These are phyloP conservation scores for Cyphomyrmex costatus DNA, from an alignment of 1,140 invertebrate species.

Conservation along the genomic window DNA sequence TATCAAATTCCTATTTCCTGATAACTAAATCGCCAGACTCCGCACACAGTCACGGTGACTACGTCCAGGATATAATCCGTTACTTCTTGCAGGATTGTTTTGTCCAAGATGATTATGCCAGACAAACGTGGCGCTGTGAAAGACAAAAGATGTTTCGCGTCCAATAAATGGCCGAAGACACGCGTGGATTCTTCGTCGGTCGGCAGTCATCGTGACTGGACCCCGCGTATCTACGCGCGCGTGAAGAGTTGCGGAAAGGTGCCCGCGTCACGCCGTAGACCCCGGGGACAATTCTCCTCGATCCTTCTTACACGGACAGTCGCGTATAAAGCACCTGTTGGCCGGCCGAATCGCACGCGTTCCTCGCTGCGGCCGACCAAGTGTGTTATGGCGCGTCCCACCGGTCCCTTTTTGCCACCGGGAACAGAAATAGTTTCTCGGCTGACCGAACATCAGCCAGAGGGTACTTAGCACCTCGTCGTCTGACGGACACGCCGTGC, in stretches of 20 bases:
- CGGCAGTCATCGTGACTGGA: constrained; percentile 54
- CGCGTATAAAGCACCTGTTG: constrained; percentile 80
- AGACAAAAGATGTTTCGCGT: constrained; percentile 72
- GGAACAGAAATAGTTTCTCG: constrained; percentile 78
- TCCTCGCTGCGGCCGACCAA: constrained; percentile 62
- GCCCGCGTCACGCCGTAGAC: constrained; percentile 62
- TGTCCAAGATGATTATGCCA: constrained; percentile 69
- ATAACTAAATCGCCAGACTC: constrained; percentile 1
- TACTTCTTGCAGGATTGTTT: constrained; percentile 67
- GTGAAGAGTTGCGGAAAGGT: constrained; percentile 64
- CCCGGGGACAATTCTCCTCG: constrained; percentile 73
- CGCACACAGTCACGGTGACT: neutral
- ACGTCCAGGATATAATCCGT: constrained; percentile 17
- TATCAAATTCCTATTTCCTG: neutral
- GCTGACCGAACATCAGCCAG: constrained; percentile 70
- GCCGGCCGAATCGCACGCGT: constrained; percentile 73
- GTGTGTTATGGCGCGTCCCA: constrained; percentile 45
- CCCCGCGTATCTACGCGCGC: constrained; percentile 58
- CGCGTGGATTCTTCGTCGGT: constrained; percentile 71
- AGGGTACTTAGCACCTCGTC: constrained; percentile 71
- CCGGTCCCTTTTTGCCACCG: constrained; percentile 70
- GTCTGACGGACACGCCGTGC: constrained; percentile 59
- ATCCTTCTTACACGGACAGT: constrained; percentile 73
- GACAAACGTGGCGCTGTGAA: constrained; percentile 54
- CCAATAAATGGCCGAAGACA: constrained; percentile 71